These are phyloP conservation scores for Monodelphis domestica DNA, from an alignment of 2,797 vertebrate genomes.

Conservation along the genomic window DNA sequence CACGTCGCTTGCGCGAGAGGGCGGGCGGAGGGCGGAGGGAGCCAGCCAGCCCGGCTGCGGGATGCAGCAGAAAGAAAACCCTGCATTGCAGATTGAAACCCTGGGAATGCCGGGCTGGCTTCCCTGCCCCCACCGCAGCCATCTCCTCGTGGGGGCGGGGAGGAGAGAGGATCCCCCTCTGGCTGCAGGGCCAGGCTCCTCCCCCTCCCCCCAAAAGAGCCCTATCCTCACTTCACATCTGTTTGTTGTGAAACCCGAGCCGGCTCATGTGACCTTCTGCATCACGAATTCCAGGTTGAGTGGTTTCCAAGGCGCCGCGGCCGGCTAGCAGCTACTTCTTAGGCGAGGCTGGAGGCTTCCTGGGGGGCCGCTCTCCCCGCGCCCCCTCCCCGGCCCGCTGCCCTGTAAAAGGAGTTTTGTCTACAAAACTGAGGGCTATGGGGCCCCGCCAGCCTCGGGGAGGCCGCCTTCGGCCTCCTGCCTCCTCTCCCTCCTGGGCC, in stretches of 20 bases:
- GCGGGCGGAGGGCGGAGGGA: not conserved
- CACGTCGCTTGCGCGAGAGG: too few species aligned
- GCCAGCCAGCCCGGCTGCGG: not conserved
- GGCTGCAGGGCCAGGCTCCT: not conserved
- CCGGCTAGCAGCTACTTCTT: constrained; percentile 50
- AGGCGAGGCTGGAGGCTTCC: constrained; percentile 2
- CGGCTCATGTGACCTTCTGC: constrained; percentile 88
- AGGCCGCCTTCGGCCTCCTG: constrained; percentile 35
- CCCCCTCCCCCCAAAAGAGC: constrained; percentile 61
- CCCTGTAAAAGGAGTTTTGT: not conserved
- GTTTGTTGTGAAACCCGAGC: constrained; percentile 98
- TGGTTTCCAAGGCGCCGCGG: constrained; percentile 89
- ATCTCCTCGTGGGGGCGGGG: not conserved
- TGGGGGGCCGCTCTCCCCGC: constrained; percentile 19
- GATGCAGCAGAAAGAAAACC: constrained; percentile 74
- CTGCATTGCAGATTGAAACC: constrained; percentile 82
- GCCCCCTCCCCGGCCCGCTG: not conserved
- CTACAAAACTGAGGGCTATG: too few species aligned
- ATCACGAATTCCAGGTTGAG: constrained; percentile 85
- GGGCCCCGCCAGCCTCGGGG: too few species aligned
- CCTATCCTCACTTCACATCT: constrained; percentile 86
- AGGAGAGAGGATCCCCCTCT: not conserved
- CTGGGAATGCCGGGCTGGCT: constrained; percentile 66
- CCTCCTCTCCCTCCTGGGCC: constrained; percentile 78
- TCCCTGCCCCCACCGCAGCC: not conserved